A percentile compares a stretch with the other conserved stretches of the same genome.
These are phyloP conservation scores for Gallirallus australis DNA, from an alignment of 2,797 vertebrate genomes.

Conservation along the genomic window DNA sequence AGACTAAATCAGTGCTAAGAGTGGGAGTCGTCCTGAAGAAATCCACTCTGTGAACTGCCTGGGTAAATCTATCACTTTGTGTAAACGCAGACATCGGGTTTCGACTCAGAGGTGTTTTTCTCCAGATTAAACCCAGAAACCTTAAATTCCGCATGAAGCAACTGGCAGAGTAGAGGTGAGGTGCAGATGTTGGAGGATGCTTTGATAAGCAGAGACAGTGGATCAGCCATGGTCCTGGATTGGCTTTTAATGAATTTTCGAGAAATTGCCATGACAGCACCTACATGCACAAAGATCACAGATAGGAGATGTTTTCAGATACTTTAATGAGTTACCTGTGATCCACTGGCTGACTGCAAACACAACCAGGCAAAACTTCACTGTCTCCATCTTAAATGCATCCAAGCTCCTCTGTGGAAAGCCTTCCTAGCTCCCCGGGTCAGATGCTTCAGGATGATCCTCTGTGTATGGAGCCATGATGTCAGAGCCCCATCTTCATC, in stretches of 20 bases:
- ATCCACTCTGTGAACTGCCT: not conserved
- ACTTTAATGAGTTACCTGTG: not conserved
- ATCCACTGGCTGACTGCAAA: not conserved
- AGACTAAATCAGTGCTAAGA: not conserved
- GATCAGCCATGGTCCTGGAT: not conserved
- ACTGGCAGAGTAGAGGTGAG: not conserved
- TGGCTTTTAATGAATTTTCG: not conserved
- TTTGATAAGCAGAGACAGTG: not conserved
- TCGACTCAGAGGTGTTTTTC: not conserved
- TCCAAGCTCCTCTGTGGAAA: not conserved
- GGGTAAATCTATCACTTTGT: not conserved
- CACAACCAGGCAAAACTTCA: not conserved
- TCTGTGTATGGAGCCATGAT: not conserved
- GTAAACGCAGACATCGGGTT: not conserved
- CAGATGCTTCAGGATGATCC: not conserved
- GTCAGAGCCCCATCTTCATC: not conserved
- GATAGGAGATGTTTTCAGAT: not conserved
- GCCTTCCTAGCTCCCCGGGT: rapidly evolving
- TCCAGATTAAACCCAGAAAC: not conserved
- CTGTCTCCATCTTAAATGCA: not conserved
- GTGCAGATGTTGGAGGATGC: not conserved
- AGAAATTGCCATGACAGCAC: not conserved
- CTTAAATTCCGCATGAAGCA: not conserved
- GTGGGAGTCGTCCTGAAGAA: not conserved
- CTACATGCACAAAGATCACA: not conserved